These are phyloP conservation scores for Drosophila demipolita DNA, from an alignment of 2,888 invertebrate species.

Conservation along the genomic window DNA sequence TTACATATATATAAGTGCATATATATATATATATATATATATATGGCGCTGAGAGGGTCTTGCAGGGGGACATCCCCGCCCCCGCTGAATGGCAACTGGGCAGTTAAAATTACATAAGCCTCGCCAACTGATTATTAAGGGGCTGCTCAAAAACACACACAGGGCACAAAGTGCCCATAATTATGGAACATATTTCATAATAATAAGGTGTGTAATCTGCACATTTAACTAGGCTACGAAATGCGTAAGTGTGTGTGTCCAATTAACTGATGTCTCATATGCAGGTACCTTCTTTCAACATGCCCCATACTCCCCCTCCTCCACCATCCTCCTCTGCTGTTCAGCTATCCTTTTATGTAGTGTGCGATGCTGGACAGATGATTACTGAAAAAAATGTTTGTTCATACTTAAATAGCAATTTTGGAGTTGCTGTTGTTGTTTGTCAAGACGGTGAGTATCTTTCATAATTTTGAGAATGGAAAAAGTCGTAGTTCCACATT, in stretches of 20 bases:
- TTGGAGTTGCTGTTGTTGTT: background rate
- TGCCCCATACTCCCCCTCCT: background rate
- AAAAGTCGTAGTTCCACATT: background rate
- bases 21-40: background rate
- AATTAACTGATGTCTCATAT: constrained; percentile 51
- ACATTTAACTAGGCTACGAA: constrained; percentile 70
- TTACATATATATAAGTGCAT: constrained; percentile 58
- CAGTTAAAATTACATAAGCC: constrained; percentile 73
- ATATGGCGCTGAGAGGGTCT: constrained; percentile 19
- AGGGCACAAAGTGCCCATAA: constrained; percentile 65
- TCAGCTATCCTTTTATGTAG: constrained; percentile 13
- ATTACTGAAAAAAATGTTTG: constrained; percentile 47
- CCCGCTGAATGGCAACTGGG: constrained; percentile 2
- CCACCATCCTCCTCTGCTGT: background rate
- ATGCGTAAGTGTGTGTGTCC: constrained; percentile 47
- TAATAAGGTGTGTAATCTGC: constrained; percentile 80
- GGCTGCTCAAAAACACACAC: constrained; percentile 49
- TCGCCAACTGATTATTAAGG: constrained; percentile 61
- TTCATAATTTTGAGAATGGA: background rate
- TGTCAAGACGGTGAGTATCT: background rate
- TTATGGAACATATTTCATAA: constrained; percentile 79
- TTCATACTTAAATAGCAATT: constrained; percentile 52
- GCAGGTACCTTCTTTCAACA: background rate
- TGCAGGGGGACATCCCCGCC: background rate
- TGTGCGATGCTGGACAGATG: constrained; percentile 10